A percentile compares a stretch with the other conserved stretches of the same genome.
phyloP scores from a whole-genome alignment of 2,888 invertebrate genomes.

The Dyspetes luteomarginatus region DNA sequence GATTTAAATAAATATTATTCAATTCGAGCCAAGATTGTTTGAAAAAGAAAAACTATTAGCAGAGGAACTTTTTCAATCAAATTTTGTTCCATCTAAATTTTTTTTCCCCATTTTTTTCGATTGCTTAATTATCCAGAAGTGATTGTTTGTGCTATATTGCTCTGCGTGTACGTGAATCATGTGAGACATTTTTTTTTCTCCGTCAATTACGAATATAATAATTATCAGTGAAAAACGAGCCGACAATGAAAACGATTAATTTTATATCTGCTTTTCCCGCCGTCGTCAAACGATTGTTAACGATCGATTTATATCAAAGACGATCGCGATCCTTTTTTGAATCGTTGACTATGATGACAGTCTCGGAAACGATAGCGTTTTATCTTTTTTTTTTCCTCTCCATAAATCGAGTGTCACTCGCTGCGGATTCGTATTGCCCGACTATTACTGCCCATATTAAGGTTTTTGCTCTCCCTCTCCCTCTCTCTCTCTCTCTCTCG shows the following conservation, averaged over 20 bases:
- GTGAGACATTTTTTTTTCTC: constrained; percentile 10
- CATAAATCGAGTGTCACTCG: constrained; percentile 68
- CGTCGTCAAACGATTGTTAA: not conserved
- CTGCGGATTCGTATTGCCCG: constrained; percentile 63
- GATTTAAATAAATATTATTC: not conserved
- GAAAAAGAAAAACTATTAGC: not conserved
- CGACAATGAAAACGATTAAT: constrained; percentile 54
- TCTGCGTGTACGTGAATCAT: constrained; percentile 8
- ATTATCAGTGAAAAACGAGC: constrained; percentile 12
- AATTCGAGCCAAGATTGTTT: not conserved
- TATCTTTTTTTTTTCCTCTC: constrained; percentile 26
- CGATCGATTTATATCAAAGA: not conserved
- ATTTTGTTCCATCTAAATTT: not conserved
- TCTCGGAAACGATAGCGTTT: constrained; percentile 30
- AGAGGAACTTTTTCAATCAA: not conserved
- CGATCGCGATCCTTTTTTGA: constrained; percentile 34
- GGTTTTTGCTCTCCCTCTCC: constrained; percentile 23
- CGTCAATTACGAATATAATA: not conserved
- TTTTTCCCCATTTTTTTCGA: constrained; percentile 1
- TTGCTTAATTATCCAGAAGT: constrained; percentile 16
- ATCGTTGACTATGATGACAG: constrained; percentile 18
- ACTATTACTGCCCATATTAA: constrained; percentile 66
- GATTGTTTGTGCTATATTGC: constrained; percentile 2
- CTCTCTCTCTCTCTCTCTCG: constrained; percentile 28
- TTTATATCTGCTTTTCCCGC: constrained; percentile 6